Evolutionary conservation across 2,888 invertebrate species (phyloP), one percentile per base, ranked within the genome.

Genomic region (Deilephila porcellus): DNA sequence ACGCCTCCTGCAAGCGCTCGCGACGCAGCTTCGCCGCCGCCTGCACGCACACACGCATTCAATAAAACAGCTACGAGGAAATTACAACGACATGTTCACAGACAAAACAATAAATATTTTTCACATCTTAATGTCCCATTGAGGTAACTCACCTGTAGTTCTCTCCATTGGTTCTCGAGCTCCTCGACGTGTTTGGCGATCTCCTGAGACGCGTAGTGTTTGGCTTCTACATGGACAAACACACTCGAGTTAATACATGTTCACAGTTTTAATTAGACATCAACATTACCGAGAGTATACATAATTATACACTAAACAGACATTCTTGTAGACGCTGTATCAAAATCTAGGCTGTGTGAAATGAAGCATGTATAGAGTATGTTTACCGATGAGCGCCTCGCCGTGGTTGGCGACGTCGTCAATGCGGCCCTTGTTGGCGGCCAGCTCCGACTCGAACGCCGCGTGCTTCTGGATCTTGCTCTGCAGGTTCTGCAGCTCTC

Each of bases 401-500:
- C 98, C 98, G 84, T 97, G 97, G 77, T 95, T 96, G 29, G 97
- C 96, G 0, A 99, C 97, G 60, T 97, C 96, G 75, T 97, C 97
- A 0, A 99, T 97, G 60, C 99, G 95, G 2, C 97, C 97, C 80
- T 98, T 97, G 90, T 99, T 99, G 29, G 99, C 98, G 11, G 97
- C 95, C 45, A 99, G 93, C 90, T 99, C 99, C 0, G 99, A 98
- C 87, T 99, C 99, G 88, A 99, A 99, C 0, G 99, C 98, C 0
- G 97, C 96, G 86, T 99, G 99, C 88, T 98, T 98, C 89, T 99
- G 99, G 45, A 99, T 98, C 93, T 99, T 99, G 83, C 97, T 98
- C 86, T 99, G 98, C n/a, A 99, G 95, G 91, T 99, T 99, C n/a
- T 97, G 98, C 0, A 98, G 97, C 84, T 99, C 99, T 73, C 98